Evolutionary conservation across 2,888 invertebrate species (phyloP).

Genomic region (Pandemis corylana): DNA sequence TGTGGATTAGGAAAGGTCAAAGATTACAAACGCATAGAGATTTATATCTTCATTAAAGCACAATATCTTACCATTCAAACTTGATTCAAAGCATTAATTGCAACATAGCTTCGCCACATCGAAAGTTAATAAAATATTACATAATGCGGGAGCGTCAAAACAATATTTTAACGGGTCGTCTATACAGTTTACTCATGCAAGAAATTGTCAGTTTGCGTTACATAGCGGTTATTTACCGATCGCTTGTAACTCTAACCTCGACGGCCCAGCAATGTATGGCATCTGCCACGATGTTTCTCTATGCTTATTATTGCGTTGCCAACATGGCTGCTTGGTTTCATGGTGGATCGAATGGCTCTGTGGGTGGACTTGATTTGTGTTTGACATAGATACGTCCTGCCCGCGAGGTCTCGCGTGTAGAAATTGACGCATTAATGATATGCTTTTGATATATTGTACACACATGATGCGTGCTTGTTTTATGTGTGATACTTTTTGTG

Average conservation of each 20-base stretch:
- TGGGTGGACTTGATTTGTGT: constrained; percentile 45
- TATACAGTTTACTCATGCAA: not conserved
- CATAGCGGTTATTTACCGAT: not conserved
- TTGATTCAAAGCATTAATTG: constrained; percentile 1
- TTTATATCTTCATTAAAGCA: constrained; percentile 5
- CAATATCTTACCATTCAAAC: constrained; percentile 3
- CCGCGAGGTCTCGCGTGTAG: constrained; percentile 13
- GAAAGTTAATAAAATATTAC: constrained; percentile 35
- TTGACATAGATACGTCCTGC: constrained; percentile 31
- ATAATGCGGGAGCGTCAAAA: constrained; percentile 43
- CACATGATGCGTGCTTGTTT: not conserved
- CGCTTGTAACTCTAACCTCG: not conserved
- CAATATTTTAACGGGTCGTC: constrained; percentile 45
- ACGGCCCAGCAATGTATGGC: not conserved
- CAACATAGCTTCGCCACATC: constrained; percentile 7
- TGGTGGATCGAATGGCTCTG: constrained; percentile 28
- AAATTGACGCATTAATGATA: constrained; percentile 14
- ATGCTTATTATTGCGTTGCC: constrained; percentile 38
- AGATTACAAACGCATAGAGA: not conserved
- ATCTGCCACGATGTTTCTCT: not conserved
- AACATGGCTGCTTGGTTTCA: constrained; percentile 3
- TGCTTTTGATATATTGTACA: not conserved
- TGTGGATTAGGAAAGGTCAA: constrained; percentile 3
- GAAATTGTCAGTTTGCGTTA: not conserved
- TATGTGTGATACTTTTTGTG: not conserved